Base-by-base conservation (phyloP, 2,797 vertebrate species). In the Sciurus carolinensis region DNA sequence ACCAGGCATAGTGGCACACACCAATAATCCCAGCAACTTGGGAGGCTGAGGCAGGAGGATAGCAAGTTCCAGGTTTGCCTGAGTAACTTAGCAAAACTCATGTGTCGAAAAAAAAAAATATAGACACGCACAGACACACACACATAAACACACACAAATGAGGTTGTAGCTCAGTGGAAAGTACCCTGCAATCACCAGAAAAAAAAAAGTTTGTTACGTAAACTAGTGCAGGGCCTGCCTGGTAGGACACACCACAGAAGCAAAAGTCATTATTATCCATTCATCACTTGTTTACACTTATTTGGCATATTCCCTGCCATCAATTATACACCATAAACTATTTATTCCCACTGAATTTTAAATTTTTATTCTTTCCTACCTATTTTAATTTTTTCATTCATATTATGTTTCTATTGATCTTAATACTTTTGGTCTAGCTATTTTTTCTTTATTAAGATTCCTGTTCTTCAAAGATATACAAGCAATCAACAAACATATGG, bases 361-460 rank as follows among this genome's bases (percentile, higher is more conserved):
- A 72, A 77, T 22, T 82, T 1, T 17, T n/a, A 1, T 82, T 67
- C 5, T 64, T 66, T 50, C 20, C 10, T 11, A 26, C 28, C 18
- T 12, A 52, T 80, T 85, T 42, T 33, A 64, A 52, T 7, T 39
- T 62, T 80, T 84, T 82, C n/a, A 86, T 52, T 57, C 20, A 88
- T 91, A 17, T 92, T 44, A 36, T 4, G 17, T 67, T 93, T 59
- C 22, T 72, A 67, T 50, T 64, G 17, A 59, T 79, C 52, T 80
- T 71, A 59, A 82, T 82, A 71, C 24, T 93, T 91, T 95, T 59
- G 26, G 20, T 39, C 6, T 85, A 76, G 59, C 3, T 80, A 39
- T 81, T 33, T 87, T 94, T 96, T 84, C 44, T 91, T 71, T 15
- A 28, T 87, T 54, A 92, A 71, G 52, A 57, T 18, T 36, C 7